Percentiles rank a stretch among this genome's conserved stretches.
Conservation (phyloP, 2,113 vertebrate genomes). For the Cavia aperea region DNA sequence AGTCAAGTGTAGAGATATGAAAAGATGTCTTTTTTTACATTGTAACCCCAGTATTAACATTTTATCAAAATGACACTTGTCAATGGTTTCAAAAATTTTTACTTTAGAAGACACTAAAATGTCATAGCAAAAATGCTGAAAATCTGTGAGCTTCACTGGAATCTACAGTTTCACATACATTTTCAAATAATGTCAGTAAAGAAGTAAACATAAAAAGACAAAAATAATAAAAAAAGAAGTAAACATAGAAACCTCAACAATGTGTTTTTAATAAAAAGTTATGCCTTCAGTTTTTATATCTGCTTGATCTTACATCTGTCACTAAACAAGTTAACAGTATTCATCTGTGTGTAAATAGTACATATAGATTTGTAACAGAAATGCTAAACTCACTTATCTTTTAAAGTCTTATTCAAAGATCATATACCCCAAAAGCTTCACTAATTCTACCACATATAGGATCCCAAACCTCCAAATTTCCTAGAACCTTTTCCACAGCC, state of each 20-base stretch:
- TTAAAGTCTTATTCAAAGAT: not conserved
- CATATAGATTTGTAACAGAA: constrained; percentile 3
- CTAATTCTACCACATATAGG: not conserved
- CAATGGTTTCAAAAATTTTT: not conserved
- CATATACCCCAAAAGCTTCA: not conserved
- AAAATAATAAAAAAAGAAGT: not conserved
- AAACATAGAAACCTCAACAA: not conserved
- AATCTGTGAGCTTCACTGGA: not conserved
- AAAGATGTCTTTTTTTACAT: not conserved
- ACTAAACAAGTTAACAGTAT: not conserved
- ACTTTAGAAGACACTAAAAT: constrained; percentile 20
- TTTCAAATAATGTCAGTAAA: constrained; percentile 25
- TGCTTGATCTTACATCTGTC: not conserved
- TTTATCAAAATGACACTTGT: not conserved
- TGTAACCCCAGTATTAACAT: not conserved
- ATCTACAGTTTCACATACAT: not conserved
- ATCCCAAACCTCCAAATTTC: constrained; percentile 13
- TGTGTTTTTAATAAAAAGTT: constrained; percentile 14
- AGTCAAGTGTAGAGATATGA: not conserved
- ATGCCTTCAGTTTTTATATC: not conserved
- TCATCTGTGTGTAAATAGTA: not conserved
- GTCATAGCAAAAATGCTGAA: not conserved
- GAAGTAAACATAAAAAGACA: not conserved
- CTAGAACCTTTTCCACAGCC: not conserved
- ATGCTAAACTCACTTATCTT: constrained; percentile 31